Percentiles rank a stretch among this genome's conserved stretches.
Evolutionary conservation across 2,888 invertebrate genomes (phyloP).

Genomic region (Eristalis pertinax): DNA sequence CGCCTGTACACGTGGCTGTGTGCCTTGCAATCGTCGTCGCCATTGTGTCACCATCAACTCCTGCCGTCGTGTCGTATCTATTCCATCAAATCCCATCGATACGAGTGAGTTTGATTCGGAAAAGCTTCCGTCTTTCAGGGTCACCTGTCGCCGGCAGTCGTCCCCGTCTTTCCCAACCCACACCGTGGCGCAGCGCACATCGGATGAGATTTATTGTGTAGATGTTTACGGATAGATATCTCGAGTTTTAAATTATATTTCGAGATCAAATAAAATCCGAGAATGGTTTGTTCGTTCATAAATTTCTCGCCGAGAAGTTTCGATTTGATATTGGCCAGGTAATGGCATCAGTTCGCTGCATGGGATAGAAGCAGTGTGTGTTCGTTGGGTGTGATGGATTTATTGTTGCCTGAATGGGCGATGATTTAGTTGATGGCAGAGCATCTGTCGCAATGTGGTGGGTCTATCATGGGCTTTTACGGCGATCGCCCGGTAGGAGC

Average conservation of each 20-base stretch:
- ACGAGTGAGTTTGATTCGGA: neutral
- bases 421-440: neutral
- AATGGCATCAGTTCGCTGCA: constrained; percentile 6
- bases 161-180: neutral
- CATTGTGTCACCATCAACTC: neutral
- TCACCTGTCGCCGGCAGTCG: neutral
- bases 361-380: no score
- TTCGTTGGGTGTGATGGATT: neutral
- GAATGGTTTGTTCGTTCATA: constrained; percentile 4
- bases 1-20: neutral
- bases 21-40: constrained; percentile 5
- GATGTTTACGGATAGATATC: constrained; percentile 14
- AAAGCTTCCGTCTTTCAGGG: constrained; percentile 18
- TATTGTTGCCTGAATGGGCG: neutral
- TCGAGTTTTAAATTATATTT: constrained; percentile 40
- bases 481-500: neutral
- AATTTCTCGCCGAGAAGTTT: neutral
- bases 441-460: neutral
- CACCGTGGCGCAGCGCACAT: neutral
- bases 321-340: constrained; percentile 28
- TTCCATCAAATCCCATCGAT: constrained; percentile 7
- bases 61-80: neutral
- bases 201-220: constrained; percentile 10
- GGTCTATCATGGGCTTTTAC: neutral
- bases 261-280: constrained; percentile 25